Conservation (phyloP, 2,113 vertebrate species). For the Heterocephalus glaber region DNA sequence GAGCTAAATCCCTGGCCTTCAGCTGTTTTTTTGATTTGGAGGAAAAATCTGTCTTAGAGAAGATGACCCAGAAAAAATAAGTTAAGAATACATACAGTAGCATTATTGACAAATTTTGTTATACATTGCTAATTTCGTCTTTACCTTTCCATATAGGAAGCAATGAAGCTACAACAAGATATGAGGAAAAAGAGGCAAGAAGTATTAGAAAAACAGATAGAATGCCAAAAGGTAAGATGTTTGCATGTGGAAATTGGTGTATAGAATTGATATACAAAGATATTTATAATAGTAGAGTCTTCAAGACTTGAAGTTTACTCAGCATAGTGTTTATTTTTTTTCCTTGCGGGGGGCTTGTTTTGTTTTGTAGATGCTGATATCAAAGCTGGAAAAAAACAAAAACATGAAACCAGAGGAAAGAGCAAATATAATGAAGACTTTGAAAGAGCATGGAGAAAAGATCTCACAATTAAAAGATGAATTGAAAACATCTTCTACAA, state of each 20-base stretch:
- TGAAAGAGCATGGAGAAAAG: slow-evolving; percentile 96
- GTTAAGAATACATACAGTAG: not conserved
- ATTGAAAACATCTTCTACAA: slow-evolving; percentile 89
- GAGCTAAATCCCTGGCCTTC: no score
- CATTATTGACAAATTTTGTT: slow-evolving; percentile 28
- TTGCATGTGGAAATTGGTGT: not conserved
- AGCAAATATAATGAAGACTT: slow-evolving; percentile 96
- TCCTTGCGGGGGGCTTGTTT: not conserved
- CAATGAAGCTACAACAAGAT: slow-evolving; percentile 96
- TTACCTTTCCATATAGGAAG: slow-evolving; percentile 86
- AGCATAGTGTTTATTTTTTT: slow-evolving; percentile 43
- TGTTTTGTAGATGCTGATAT: slow-evolving; percentile 92
- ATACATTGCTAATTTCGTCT: not conserved
- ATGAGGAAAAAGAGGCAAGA: slow-evolving; percentile 99
- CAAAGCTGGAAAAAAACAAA: slow-evolving; percentile 96
- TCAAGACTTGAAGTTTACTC: slow-evolving; percentile 26
- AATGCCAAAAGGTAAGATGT: slow-evolving; percentile 95
- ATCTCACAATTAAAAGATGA: slow-evolving; percentile 96
- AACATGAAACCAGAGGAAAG: slow-evolving; percentile 97
- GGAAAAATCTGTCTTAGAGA: not conserved
- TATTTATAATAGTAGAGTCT: not conserved
- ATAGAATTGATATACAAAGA: not conserved
- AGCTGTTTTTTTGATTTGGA: slow-evolving; percentile 43
- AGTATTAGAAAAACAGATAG: slow-evolving; percentile 97
- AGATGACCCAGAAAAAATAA: not conserved